phyloP scores from a whole-genome alignment of 2,797 vertebrate genomes.

The Oreonectes daqikongensis region DNA sequence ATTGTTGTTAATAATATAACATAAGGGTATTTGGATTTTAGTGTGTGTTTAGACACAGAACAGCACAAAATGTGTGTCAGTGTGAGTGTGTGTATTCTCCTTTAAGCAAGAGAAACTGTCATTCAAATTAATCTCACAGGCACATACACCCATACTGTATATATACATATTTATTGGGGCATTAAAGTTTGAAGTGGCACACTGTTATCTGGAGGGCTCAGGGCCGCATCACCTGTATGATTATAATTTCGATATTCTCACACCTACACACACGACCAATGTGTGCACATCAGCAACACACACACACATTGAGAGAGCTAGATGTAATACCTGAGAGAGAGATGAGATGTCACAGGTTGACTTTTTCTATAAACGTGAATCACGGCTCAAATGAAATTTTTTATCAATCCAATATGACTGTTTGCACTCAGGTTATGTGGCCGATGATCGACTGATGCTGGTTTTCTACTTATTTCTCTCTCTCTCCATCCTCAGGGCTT shows the following conservation, averaged over 20 bases:
- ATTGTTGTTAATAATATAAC: no score
- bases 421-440: not conserved
- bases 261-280: constrained; percentile 2
- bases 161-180: constrained; percentile 57
- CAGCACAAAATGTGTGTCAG: not conserved
- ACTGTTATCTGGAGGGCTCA: constrained; percentile 16
- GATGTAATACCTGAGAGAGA: not conserved
- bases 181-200: constrained; percentile 52
- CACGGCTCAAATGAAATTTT: constrained; percentile 20
- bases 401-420: constrained; percentile 27
- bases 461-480: not conserved
- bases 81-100: not conserved
- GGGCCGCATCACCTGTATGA: constrained; percentile 41
- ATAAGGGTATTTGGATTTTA: not conserved
- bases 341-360: constrained; percentile 24
- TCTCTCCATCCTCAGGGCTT: not conserved
- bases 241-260: constrained; percentile 22
- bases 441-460: constrained; percentile 4
- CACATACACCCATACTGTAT: not conserved
- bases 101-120: not conserved
- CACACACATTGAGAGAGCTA: not conserved
- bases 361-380: constrained; percentile 2
- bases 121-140: not conserved
- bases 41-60: not conserved
- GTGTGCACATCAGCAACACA: not conserved